Conservation (phyloP, 2,113 vertebrate genomes). For the Daubentonia madagascariensis region DNA sequence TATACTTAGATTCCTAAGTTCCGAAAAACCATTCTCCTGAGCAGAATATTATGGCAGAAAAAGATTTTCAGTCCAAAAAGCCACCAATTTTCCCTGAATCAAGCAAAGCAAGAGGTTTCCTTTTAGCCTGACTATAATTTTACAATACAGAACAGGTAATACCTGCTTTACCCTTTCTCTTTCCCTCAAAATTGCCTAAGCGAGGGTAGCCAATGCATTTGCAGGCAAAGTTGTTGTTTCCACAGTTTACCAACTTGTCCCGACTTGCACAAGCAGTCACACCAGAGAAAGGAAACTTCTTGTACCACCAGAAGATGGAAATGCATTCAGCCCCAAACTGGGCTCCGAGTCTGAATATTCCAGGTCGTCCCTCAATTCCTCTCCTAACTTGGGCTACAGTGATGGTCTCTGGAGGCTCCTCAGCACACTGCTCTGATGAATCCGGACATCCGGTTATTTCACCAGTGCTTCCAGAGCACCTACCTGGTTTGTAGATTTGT, state of each 20-base stretch:
- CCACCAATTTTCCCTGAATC: neutral
- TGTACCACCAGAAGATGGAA: neutral
- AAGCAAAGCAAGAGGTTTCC: neutral
- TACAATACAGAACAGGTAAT: neutral
- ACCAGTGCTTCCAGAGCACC: neutral
- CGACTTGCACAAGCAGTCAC: neutral
- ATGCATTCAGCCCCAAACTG: neutral
- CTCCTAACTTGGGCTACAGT: neutral
- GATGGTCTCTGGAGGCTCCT: neutral
- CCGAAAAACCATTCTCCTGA: neutral
- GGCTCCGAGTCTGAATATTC: neutral
- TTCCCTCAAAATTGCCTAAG: constrained; percentile 47
- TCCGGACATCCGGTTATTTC: neutral
- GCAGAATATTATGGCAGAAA: neutral
- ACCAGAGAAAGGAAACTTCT: neutral
- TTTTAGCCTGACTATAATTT: neutral
- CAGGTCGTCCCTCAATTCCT: neutral
- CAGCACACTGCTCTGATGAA: neutral
- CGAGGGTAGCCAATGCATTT: neutral
- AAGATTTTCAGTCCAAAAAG: neutral
- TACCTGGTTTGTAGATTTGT: neutral
- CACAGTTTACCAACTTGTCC: neutral
- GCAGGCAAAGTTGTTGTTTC: neutral
- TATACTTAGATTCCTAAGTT: neutral
- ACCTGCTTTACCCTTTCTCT: constrained; percentile 22